Evolutionary conservation across 2,888 invertebrate species (phyloP).

Genomic region (Crepidodera aurea): DNA sequence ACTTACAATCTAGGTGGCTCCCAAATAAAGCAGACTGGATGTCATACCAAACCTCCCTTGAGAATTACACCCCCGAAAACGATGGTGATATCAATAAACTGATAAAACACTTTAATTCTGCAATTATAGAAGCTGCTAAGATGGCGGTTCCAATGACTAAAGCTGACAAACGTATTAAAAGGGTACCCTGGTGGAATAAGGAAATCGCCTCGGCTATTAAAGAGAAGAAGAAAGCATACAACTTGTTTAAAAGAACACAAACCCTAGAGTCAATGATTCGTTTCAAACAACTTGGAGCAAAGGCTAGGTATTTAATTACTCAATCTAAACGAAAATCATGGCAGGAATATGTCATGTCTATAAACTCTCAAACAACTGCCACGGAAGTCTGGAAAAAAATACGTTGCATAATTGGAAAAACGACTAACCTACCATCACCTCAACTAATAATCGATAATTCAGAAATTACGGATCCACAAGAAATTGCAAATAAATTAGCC

Average conservation of each 20-base stretch:
- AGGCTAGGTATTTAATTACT: not conserved
- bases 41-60: too few species aligned
- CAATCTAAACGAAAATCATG: conserved; percentile 1
- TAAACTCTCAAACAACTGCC: not conserved
- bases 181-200: conserved; percentile 13
- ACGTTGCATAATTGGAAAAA: not conserved
- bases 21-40: too few species aligned
- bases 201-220: conserved; percentile 1
- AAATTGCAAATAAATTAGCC: not conserved
- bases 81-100: too few species aligned
- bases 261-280: conserved; percentile 6
- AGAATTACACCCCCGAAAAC: too few species aligned
- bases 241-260: conserved; percentile 2
- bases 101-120: too few species aligned
- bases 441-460: not conserved
- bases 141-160: too few species aligned
- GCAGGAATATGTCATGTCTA: not conserved
- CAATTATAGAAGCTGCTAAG: too few species aligned
- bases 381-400: conserved; percentile 13
- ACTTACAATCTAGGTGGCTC: too few species aligned
- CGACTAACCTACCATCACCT: not conserved
- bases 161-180: too few species aligned
- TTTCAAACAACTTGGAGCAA: not conserved
- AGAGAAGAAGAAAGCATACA: conserved; percentile 5
- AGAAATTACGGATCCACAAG: not conserved